Evolutionary conservation across 64 coral and sea anemone genomes (phyloP).

Genomic region (Montipora sp.): DNA sequence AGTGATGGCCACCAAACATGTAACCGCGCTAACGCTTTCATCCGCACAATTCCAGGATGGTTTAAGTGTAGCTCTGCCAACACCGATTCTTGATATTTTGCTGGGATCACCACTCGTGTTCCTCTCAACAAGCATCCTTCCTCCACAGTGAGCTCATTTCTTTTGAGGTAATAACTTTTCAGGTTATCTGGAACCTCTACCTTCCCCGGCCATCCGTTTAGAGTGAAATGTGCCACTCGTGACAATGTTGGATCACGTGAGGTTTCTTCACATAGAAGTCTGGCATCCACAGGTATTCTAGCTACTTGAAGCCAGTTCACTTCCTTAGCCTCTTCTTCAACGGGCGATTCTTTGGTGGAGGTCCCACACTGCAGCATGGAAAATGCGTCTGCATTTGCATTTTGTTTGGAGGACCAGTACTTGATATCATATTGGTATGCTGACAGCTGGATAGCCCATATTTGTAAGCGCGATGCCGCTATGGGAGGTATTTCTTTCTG

Average conservation of each 20-base stretch:
- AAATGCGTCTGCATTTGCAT: not conserved
- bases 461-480: constrained; percentile 36
- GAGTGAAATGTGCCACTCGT: not conserved
- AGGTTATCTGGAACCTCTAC: not conserved
- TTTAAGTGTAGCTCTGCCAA: constrained; percentile 6
- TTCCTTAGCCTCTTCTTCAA: not conserved
- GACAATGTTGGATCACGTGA: constrained; percentile 13
- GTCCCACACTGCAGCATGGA: not conserved
- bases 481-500: constrained; percentile 54
- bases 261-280: constrained; percentile 38
- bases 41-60: constrained; percentile 2
- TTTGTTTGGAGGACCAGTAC: too few species aligned
- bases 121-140: constrained; percentile 52
- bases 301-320: constrained; percentile 28
- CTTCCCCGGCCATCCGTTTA: constrained; percentile 47
- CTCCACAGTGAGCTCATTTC: constrained; percentile 35
- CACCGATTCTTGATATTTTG: not conserved
- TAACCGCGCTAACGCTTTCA: constrained; percentile 30
- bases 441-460: constrained; percentile 1
- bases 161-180: constrained; percentile 32
- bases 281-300: constrained; percentile 10
- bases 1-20: constrained; percentile 28
- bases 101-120: constrained; percentile 46
- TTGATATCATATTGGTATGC: too few species aligned
- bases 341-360: too few species aligned